Conservation (phyloP, 1,140 invertebrate genomes). For the Camponotus vicinus region DNA sequence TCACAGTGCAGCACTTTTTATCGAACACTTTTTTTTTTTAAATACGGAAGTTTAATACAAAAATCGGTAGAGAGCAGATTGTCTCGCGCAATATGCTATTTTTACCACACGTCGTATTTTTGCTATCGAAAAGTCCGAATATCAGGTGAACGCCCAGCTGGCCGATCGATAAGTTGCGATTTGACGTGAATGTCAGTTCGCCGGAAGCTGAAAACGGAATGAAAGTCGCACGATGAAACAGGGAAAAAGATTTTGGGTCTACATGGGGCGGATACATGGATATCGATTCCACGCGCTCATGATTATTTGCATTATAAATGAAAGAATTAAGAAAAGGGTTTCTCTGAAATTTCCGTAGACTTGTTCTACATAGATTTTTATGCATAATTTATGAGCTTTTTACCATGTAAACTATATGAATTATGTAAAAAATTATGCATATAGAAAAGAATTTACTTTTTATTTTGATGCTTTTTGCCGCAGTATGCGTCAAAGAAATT, state of each 20-base stretch:
- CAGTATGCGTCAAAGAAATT: neutral
- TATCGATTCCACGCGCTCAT: conserved; percentile 44
- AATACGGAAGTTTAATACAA: conserved; percentile 39
- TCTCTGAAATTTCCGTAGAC: conserved; percentile 7
- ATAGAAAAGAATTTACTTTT: neutral
- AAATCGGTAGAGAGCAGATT: conserved; percentile 21
- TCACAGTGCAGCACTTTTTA: conserved; percentile 30
- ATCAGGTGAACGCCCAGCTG: conserved; percentile 37
- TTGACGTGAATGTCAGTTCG: conserved; percentile 51
- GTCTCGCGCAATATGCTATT: conserved; percentile 39
- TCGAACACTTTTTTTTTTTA: conserved; percentile 1
- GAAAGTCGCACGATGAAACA: conserved; percentile 29
- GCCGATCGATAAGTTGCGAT: conserved; percentile 54
- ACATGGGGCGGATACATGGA: neutral
- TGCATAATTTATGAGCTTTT: conserved; percentile 36
- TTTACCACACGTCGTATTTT: conserved; percentile 42
- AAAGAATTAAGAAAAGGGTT: conserved; percentile 44
- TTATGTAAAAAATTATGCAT: neutral
- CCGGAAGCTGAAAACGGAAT: conserved; percentile 46
- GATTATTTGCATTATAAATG: conserved; percentile 51
- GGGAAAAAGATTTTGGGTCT: conserved; percentile 43
- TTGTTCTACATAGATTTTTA: conserved; percentile 30
- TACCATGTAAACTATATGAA: neutral
- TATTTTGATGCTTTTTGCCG: neutral
- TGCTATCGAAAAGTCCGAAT: conserved; percentile 26